A percentile compares a stretch with the other conserved stretches of the same genome.
Evolutionary conservation across 2,888 invertebrate genomes (phyloP).

Genomic region (Hypomecis atomaria): DNA sequence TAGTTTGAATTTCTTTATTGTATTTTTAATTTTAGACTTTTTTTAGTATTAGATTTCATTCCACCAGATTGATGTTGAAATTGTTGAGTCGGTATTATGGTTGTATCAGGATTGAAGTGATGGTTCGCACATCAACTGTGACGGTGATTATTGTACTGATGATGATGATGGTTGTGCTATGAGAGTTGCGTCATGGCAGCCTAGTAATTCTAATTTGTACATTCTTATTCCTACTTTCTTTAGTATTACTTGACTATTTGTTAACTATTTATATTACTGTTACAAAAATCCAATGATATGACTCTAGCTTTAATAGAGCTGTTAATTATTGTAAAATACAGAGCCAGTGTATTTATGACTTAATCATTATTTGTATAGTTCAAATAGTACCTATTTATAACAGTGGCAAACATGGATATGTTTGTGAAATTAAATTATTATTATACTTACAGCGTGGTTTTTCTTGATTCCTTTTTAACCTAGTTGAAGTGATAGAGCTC

Average conservation of each 20-base stretch:
- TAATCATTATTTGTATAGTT: constrained; percentile 84
- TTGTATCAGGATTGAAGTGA: constrained; percentile 46
- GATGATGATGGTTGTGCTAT: constrained; percentile 36
- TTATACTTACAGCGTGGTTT: constrained; percentile 46
- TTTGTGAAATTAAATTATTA: constrained; percentile 83
- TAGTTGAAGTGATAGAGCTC: neutral
- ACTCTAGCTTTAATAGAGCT: constrained; percentile 79
- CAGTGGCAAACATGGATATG: constrained; percentile 72
- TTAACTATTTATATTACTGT: constrained; percentile 84
- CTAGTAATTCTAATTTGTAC: constrained; percentile 67
- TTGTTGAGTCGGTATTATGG: constrained; percentile 62
- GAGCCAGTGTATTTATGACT: constrained; percentile 83
- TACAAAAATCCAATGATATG: constrained; percentile 77
- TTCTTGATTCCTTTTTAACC: constrained; percentile 17
- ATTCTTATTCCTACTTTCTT: constrained; percentile 75
- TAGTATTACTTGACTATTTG: constrained; percentile 78
- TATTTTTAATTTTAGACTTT: constrained; percentile 65
- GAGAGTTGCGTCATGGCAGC: constrained; percentile 59
- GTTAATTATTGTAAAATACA: constrained; percentile 81
- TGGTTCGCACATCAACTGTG: constrained; percentile 30
- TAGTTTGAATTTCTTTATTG: constrained; percentile 68
- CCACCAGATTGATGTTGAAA: constrained; percentile 68
- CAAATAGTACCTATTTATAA: constrained; percentile 81
- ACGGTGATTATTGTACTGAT: constrained; percentile 44
- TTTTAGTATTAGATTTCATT: constrained; percentile 73